Evolutionary conservation across 2,113 vertebrate genomes (phyloP).

Genomic region (Sorex araneus): DNA sequence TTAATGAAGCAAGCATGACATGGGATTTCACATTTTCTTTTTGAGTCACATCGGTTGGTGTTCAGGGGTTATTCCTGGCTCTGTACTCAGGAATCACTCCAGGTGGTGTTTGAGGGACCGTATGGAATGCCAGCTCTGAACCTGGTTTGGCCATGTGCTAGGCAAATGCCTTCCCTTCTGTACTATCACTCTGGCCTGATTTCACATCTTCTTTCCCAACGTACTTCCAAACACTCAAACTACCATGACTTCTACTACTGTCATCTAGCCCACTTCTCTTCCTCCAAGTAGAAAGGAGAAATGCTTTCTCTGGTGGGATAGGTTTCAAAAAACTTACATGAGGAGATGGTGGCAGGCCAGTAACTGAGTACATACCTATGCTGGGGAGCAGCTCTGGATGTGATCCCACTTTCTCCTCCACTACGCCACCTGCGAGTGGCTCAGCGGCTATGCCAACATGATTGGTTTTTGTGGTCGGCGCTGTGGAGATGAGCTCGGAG

Average conservation of each 20-base stretch:
- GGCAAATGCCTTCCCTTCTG: no score
- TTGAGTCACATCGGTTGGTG: no score
- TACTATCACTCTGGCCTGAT: no score
- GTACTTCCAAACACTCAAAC: constrained; percentile 62
- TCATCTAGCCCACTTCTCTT: constrained; percentile 64
- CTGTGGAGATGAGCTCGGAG: constrained; percentile 80
- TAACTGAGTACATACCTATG: constrained; percentile 86
- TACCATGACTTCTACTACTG: background rate
- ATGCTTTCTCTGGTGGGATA: constrained; percentile 67
- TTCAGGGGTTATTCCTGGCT: no score
- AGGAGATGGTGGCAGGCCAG: constrained; percentile 61
- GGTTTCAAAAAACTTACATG: constrained; percentile 60
- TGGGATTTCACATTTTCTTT: constrained; percentile 28
- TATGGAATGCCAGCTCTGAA: no score
- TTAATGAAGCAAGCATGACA: constrained; percentile 61
- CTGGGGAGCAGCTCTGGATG: constrained; percentile 86
- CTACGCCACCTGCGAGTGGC: constrained; percentile 65
- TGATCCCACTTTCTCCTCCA: constrained; percentile 86
- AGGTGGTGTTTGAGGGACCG: no score
- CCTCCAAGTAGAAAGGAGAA: constrained; percentile 67
- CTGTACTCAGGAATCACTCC: no score
- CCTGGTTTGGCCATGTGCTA: no score
- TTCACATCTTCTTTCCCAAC: background rate
- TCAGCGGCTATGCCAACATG: constrained; percentile 80
- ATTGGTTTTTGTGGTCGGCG: constrained; percentile 82